Percentiles rank a stretch among this genome's conserved stretches.
phyloP scores from a whole-genome alignment of 1,140 invertebrate species.

The Plutomurus gul region DNA sequence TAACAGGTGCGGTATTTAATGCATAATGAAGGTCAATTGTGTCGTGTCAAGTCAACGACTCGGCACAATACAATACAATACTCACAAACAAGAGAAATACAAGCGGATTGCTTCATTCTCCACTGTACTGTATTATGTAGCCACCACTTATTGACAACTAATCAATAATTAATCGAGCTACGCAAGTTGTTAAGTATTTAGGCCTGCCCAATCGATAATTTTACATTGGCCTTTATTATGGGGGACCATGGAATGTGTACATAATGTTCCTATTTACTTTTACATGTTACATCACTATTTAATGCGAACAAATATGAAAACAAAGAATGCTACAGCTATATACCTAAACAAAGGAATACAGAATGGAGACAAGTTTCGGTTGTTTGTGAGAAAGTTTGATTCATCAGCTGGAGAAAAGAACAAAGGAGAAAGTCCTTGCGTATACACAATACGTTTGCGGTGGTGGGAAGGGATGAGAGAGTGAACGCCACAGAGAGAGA shows the following conservation, averaged over 20 bases:
- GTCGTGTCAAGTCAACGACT: constrained; percentile 18
- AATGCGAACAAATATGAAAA: neutral
- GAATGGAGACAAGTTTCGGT: no score
- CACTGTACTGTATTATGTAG: neutral
- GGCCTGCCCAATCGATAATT: no score
- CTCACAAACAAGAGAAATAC: neutral
- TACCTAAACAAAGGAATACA: neutral
- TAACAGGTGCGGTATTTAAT: constrained; percentile 14
- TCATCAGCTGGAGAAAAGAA: no score
- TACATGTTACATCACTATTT: neutral
- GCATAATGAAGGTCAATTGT: constrained; percentile 20
- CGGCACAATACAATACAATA: neutral
- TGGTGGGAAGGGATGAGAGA: no score
- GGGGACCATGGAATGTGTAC: no score
- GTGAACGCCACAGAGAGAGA: no score
- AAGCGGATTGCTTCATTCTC: neutral
- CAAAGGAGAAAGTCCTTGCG: no score
- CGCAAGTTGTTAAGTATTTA: no score
- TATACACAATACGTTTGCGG: no score
- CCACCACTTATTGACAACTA: neutral
- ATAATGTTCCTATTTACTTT: no score
- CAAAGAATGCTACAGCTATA: neutral
- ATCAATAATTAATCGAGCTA: neutral
- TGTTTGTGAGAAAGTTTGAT: no score
- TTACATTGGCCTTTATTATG: no score